Evolutionary conservation across 2,888 invertebrate genomes (phyloP), one percentile per base, ranked within the genome.

Genomic region (Drosophila borealis): DNA sequence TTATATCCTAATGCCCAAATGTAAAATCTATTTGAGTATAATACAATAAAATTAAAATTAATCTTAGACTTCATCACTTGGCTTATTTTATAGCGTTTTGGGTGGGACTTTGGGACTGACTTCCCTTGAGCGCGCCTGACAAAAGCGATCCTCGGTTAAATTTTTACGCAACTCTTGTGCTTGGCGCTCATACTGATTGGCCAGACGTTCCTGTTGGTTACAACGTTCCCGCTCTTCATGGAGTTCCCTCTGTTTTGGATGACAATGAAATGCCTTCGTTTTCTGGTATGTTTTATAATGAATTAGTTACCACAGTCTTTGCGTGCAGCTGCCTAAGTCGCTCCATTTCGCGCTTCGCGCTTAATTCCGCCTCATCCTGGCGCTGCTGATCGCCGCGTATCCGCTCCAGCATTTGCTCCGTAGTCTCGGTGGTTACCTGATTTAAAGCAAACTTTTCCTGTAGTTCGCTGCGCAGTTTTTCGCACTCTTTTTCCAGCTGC

Each of bases 371-470:
- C 49, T 84, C 85, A 11, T 90, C 82, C 77, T 92, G 90, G 17
- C 90, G 87, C 46, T 92, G 94, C n/a, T 94, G 93, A 78, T 95
- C 95, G 56, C 93, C 93, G 34, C 94, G 93, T 10, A 94, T 93
- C 59, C 94, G 93, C 41, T 93, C 92, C 44, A 95, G 83, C 13
- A 95, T 90, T 50, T 93, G 93, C 80, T 95, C 94, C 56, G 95
- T 90, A n/a, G 93, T 93, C 59, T 94, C 93, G 0, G 90, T 11
- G 93, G 93, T 41, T 89, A 92, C 77, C 92, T 85, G 68, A 74
- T 85, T 54, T 68, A 88, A 45, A 61, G 80, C 42, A 49, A 60
- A 64, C 13, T 70, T 84, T 69, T 89, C 81, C 11, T 88, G 88
- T 11, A 82, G 71, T n/a, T 92, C 90, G 3, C 61, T 42, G 14